Conservation (phyloP, 2,113 vertebrate genomes). For the Macaca mulatta region DNA sequence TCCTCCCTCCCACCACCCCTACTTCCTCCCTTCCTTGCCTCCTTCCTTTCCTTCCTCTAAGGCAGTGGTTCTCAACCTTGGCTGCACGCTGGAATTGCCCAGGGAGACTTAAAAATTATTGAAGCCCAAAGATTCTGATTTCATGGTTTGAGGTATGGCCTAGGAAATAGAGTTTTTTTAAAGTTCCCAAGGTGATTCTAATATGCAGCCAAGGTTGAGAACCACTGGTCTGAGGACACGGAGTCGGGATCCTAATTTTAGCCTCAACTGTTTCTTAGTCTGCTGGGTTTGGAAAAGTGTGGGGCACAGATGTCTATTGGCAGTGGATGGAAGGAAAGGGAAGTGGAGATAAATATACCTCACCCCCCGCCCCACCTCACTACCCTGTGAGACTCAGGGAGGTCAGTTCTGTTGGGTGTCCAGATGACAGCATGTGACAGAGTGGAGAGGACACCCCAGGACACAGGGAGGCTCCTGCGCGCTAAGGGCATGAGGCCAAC, state of each 20-base stretch:
- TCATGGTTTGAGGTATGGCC: neutral
- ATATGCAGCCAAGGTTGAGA: neutral
- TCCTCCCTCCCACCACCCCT: neutral
- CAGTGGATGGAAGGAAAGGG: neutral
- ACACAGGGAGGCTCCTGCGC: neutral
- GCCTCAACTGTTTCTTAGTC: neutral
- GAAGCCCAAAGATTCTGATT: constrained; percentile 42
- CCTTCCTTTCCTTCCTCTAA: neutral
- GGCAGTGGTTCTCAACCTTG: neutral
- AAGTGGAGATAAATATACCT: neutral
- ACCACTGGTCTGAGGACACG: neutral
- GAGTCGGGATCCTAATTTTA: neutral
- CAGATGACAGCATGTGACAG: neutral
- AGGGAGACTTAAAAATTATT: neutral
- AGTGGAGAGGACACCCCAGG: neutral
- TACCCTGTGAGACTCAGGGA: neutral
- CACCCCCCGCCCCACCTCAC: neutral
- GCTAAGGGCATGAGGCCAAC: neutral
- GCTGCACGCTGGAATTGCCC: neutral
- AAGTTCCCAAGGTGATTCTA: neutral
- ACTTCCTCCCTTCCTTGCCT: neutral
- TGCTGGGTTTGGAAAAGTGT: neutral
- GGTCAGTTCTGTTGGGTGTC: neutral
- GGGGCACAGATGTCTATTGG: neutral
- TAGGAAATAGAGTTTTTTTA: neutral